Conservation (phyloP, 2,113 vertebrate species). For the Sitta europaea region DNA sequence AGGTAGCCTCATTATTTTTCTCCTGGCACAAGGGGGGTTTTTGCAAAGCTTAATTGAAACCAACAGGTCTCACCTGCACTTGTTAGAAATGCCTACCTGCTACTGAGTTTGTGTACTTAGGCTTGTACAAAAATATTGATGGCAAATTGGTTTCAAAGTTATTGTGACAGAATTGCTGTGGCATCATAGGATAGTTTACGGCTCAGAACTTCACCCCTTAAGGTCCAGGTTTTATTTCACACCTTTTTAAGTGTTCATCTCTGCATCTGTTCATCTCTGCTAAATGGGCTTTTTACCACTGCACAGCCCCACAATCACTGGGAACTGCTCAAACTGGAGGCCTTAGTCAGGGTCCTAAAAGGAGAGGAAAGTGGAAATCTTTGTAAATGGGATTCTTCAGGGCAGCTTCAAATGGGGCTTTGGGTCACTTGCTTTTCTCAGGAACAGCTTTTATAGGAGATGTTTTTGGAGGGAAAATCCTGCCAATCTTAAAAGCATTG, state of each 20-base stretch:
- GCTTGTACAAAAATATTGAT: background rate
- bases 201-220: background rate
- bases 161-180: background rate
- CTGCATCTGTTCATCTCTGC: background rate
- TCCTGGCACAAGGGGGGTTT: background rate
- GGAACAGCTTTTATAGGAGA: background rate
- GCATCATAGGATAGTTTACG: background rate
- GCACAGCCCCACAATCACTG: background rate
- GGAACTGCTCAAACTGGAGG: background rate
- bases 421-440: background rate
- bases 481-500: background rate
- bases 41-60: constrained; percentile 24
- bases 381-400: background rate
- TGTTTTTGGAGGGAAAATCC: background rate
- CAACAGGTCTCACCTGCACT: constrained; percentile 1
- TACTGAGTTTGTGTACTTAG: background rate
- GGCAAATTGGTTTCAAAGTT: background rate
- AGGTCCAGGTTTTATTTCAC: background rate
- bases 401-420: background rate
- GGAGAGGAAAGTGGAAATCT: background rate
- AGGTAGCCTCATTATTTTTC: constrained; percentile 25
- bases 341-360: background rate
- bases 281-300: background rate
- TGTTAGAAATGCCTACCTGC: background rate
- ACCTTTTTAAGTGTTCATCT: too few species aligned